phyloP scores from a whole-genome alignment of 2,797 vertebrate species.

The Schizopygopsis malacanthus region DNA sequence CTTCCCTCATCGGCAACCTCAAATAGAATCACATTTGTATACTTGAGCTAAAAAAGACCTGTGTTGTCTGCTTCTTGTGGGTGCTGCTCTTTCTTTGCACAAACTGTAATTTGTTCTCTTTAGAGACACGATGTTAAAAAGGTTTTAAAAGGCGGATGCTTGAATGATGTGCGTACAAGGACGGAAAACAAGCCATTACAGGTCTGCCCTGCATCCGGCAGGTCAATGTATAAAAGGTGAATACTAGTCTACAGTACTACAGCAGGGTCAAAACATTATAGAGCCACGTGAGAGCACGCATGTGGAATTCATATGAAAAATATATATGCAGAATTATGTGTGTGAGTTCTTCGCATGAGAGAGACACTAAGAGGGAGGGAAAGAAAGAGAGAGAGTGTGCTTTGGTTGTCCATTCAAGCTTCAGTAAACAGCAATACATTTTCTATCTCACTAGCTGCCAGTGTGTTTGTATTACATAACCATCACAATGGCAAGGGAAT shows the following conservation, averaged over 20 bases:
- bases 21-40: conserved; percentile 28
- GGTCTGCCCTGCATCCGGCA: background rate
- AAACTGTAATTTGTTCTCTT: conserved; percentile 36
- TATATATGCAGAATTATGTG: conserved; percentile 76
- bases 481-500: conserved; percentile 74
- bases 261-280: conserved; percentile 59
- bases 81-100: conserved; percentile 21
- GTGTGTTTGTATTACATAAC: conserved; percentile 78
- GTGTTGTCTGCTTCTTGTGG: background rate
- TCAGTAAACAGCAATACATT: conserved; percentile 80
- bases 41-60: background rate
- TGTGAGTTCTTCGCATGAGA: conserved; percentile 59
- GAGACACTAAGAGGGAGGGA: conserved; percentile 68
- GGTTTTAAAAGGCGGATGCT: background rate
- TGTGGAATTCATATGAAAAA: conserved; percentile 76
- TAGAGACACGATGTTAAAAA: conserved; percentile 20
- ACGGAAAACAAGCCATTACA: conserved; percentile 9
- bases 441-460: conserved; percentile 79
- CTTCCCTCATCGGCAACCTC: background rate
- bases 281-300: conserved; percentile 75
- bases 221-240: conserved; percentile 31
- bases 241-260: conserved; percentile 14
- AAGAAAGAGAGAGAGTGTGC: conserved; percentile 54
- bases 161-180: conserved; percentile 5
- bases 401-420: conserved; percentile 73